These are phyloP conservation scores for Ceraclea dissimilis DNA, from an alignment of 2,888 invertebrate species.

Conservation along the genomic window DNA sequence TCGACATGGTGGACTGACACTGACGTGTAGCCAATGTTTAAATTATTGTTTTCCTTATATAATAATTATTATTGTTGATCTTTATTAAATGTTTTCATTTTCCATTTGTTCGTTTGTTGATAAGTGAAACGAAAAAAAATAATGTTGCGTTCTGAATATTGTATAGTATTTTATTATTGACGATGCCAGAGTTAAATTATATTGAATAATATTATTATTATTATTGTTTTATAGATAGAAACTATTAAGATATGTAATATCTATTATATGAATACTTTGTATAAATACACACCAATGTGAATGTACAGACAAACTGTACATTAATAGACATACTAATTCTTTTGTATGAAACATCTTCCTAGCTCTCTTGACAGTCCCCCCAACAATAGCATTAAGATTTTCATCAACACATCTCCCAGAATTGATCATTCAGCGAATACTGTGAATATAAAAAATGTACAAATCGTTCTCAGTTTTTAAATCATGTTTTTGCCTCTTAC, in stretches of 20 bases:
- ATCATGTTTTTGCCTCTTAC: too few species aligned
- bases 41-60: conserved; percentile 22
- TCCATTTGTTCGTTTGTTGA: background rate
- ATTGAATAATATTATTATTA: background rate
- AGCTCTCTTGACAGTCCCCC: too few species aligned
- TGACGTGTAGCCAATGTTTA: conserved; percentile 24
- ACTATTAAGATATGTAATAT: background rate
- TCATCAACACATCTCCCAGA: too few species aligned
- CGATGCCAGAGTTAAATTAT: background rate
- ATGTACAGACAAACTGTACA: too few species aligned
- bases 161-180: background rate
- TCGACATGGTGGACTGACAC: conserved; percentile 37
- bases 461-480: too few species aligned
- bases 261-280: background rate
- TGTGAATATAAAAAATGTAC: too few species aligned
- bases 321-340: too few species aligned
- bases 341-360: too few species aligned
- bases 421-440: too few species aligned
- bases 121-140: background rate
- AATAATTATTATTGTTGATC: background rate
- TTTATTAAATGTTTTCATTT: background rate
- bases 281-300: background rate
- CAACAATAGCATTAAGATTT: too few species aligned
- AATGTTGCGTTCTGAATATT: background rate
- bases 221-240: background rate